A percentile compares a stretch with the other conserved stretches of the same genome.
These are phyloP conservation scores for Pachypeltis micranthus DNA, from an alignment of 1,140 invertebrate species.

Conservation along the genomic window DNA sequence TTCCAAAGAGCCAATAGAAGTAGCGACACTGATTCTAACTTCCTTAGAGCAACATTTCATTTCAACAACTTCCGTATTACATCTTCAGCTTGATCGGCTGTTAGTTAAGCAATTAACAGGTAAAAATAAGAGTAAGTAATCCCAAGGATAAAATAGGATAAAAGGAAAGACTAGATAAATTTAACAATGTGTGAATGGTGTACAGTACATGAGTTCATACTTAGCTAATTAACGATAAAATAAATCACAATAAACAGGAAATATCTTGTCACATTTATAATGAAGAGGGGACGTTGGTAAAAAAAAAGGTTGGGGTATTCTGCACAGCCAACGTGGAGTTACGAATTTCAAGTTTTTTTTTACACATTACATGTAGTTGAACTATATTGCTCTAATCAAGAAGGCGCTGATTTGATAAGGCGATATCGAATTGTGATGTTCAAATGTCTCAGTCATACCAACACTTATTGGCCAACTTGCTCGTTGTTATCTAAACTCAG, in stretches of 20 bases:
- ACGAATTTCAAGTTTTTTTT: slow-evolving; percentile 3
- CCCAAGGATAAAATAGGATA: too few species aligned
- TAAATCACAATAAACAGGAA: background rate
- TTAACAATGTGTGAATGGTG: too few species aligned
- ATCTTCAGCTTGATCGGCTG: too few species aligned
- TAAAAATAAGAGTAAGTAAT: too few species aligned
- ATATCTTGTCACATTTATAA: background rate
- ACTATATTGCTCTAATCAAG: slow-evolving; percentile 14
- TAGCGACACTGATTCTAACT: too few species aligned
- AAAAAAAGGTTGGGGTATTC: slow-evolving; percentile 8
- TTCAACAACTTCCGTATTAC: too few species aligned
- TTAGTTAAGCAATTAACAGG: too few species aligned
- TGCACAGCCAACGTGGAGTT: slow-evolving; percentile 5
- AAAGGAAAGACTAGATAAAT: too few species aligned
- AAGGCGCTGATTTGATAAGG: slow-evolving; percentile 9
- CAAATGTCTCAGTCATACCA: background rate
- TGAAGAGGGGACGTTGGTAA: too few species aligned
- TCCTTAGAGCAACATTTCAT: too few species aligned
- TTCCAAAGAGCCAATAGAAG: too few species aligned
- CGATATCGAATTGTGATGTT: slow-evolving; percentile 1
- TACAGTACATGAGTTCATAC: too few species aligned
- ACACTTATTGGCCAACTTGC: slow-evolving; percentile 16
- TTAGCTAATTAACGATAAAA: background rate
- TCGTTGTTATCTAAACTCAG: slow-evolving; percentile 63
- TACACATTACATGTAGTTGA: slow-evolving; percentile 6